Evolutionary conservation across 37 sponge, comb jelly and placozoan genomes (phyloP).

Genomic region (Geodia barretti): DNA sequence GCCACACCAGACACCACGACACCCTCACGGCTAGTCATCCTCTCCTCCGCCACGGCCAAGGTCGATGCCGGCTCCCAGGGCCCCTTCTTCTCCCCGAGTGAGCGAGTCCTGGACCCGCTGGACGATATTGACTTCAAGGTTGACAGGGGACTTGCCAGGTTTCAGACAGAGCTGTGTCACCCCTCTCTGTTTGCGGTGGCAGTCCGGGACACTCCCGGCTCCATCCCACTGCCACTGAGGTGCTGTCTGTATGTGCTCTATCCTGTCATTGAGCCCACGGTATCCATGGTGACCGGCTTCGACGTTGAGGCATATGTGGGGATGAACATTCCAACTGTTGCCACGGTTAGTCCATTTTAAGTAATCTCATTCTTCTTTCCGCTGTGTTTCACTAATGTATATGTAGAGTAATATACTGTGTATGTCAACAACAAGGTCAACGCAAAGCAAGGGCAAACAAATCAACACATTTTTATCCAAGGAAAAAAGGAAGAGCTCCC

Average conservation of each 20-base stretch:
- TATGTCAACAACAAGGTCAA: no score
- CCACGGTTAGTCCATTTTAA: slow-evolving; percentile 21
- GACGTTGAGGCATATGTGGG: slow-evolving; percentile 38
- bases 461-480: no score
- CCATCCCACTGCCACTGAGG: slow-evolving; percentile 8
- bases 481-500: no score
- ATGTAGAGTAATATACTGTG: no score
- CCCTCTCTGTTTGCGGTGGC: slow-evolving; percentile 55
- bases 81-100: slow-evolving; percentile 7
- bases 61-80: background rate
- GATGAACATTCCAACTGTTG: slow-evolving; percentile 26
- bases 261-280: background rate
- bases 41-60: slow-evolving; percentile 13
- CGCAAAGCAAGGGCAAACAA: no score
- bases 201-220: background rate
- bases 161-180: slow-evolving; percentile 6
- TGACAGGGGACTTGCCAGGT: background rate
- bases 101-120: background rate
- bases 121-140: background rate
- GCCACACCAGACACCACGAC: background rate
- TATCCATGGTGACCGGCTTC: slow-evolving; percentile 6
- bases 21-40: background rate
- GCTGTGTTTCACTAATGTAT: no score
- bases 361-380: no score
- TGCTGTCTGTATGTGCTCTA: slow-evolving; percentile 40